A percentile compares a stretch with the other conserved stretches of the same genome.
Conservation (phyloP, 30 jellyfish, hydroid and myxozoan species). For the Pelagia noctiluca region DNA sequence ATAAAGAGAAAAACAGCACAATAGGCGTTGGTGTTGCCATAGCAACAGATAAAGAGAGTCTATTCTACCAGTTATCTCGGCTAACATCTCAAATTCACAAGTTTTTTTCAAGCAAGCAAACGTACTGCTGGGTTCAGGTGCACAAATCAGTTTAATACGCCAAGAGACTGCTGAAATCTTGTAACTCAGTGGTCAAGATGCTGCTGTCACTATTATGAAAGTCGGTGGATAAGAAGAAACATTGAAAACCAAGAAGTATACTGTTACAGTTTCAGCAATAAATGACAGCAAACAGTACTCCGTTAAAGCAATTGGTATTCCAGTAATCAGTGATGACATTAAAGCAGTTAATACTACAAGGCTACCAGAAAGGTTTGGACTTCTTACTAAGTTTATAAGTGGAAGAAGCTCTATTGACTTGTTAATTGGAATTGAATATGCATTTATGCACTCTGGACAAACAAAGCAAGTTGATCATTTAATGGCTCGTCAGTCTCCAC, state of each 20-base stretch:
- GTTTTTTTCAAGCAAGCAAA: conserved; percentile 63
- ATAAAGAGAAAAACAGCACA: conserved; percentile 18
- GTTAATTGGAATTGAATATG: conserved; percentile 76
- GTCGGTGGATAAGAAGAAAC: conserved; percentile 77
- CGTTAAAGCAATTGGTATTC: conserved; percentile 68
- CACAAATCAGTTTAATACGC: conserved; percentile 64
- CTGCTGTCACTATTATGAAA: conserved; percentile 41
- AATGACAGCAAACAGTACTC: conserved; percentile 45
- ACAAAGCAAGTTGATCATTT: conserved; percentile 62
- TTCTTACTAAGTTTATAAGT: conserved; percentile 23
- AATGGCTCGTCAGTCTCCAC: conserved; percentile 71
- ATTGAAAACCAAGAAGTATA: conserved; percentile 51
- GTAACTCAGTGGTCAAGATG: conserved; percentile 64
- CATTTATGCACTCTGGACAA: conserved; percentile 61
- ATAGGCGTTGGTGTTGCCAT: conserved; percentile 55
- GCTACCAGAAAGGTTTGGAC: conserved; percentile 44
- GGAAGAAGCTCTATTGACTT: conserved; percentile 63
- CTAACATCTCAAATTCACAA: conserved; percentile 52
- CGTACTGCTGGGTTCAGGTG: conserved; percentile 72
- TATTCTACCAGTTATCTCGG: conserved; percentile 64
- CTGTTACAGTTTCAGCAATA: conserved; percentile 39
- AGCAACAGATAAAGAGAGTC: conserved; percentile 56
- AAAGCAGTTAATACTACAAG: conserved; percentile 32
- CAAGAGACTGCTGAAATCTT: conserved; percentile 58
- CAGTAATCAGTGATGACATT: conserved; percentile 48